phyloP scores from a whole-genome alignment of 2,797 vertebrate genomes.

The Channallabes apus region DNA sequence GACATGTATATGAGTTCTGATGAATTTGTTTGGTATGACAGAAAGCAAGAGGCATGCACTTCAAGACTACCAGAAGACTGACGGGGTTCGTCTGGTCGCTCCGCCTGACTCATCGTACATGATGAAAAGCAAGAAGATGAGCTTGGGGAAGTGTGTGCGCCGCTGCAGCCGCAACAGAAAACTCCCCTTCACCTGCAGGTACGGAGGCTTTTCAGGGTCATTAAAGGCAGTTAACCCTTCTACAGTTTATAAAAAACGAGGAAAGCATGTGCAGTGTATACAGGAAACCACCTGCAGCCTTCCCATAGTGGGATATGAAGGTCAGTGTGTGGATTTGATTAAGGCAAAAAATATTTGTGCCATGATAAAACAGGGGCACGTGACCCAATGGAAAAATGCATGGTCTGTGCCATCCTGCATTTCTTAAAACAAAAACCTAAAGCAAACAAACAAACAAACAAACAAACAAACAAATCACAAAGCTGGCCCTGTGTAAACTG shows the following conservation, averaged over 20 bases:
- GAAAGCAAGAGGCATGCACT: constrained; percentile 88
- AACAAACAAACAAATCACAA: background rate
- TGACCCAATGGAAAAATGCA: constrained; percentile 7
- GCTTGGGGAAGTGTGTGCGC: constrained; percentile 85
- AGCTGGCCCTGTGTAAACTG: constrained; percentile 30
- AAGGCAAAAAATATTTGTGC: constrained; percentile 20
- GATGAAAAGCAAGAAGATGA: constrained; percentile 84
- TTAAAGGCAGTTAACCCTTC: constrained; percentile 12
- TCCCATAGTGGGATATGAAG: constrained; percentile 1
- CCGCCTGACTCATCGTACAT: constrained; percentile 74
- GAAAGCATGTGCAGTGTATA: constrained; percentile 1
- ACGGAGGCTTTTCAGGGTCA: constrained; percentile 57
- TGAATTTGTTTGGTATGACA: constrained; percentile 58
- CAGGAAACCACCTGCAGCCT: constrained; percentile 25
- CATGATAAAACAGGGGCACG: background rate
- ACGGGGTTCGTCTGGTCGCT: constrained; percentile 78
- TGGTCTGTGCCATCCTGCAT: constrained; percentile 3
- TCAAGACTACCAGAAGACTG: constrained; percentile 91
- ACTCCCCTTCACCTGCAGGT: constrained; percentile 92
- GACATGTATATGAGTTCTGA: background rate
- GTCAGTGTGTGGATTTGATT: constrained; percentile 13
- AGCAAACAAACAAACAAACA: background rate
- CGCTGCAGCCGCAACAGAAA: constrained; percentile 87
- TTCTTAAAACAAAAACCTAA: background rate
- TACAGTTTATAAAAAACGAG: background rate